Base-by-base conservation (phyloP, 2,113 vertebrate species). In the Symphodus melops region DNA sequence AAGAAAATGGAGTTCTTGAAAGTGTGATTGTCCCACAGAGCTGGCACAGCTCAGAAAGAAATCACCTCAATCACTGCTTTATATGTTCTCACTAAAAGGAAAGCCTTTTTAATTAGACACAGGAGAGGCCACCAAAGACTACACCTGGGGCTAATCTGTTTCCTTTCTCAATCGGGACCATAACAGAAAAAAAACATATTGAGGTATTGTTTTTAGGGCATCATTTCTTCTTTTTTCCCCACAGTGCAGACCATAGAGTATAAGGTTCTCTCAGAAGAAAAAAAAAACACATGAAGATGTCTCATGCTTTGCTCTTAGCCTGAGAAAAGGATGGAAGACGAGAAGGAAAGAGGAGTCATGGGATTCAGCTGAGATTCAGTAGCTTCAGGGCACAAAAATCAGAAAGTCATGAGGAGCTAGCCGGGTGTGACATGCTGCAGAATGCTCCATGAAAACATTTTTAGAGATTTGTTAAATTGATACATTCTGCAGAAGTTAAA, bases 51-150 rank as follows among this genome's bases (percentile, higher is more conserved):
- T 65, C 62, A 20, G 48, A 67, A 51, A 60, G 41, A 79, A 78
- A 77, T 55, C 53, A 53, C 86, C 59, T 63, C 51, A 61, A 62
- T 59, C 46, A 17, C 62, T 28, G 59, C 44, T 86, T 83, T 44
- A 55, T 68, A 53, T 67, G 62, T 72, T 19, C 64, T 77, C 73
- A 28, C 63, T 77, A 68, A 76, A 80, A 79, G 5, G 12, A 56
- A 66, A 52, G 56, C 37, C 44, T 63, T 72, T 84, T 84, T 89
- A 88, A 89, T 92, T 83, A 79, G 86, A 81, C 89, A 84, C 84
- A 56, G 23, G 88, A 86, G 87, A 88, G 81, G 55, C 78, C 81
- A 76, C 62, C 53, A 51, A 72, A 80, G 58, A 77, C 55, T 64
- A 59, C 21, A 63, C 76, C 51, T 1, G 16, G 28, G 72, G 77